Base-by-base conservation (phyloP, 2,888 invertebrate species). In the Lepetodrilus schrolli region DNA sequence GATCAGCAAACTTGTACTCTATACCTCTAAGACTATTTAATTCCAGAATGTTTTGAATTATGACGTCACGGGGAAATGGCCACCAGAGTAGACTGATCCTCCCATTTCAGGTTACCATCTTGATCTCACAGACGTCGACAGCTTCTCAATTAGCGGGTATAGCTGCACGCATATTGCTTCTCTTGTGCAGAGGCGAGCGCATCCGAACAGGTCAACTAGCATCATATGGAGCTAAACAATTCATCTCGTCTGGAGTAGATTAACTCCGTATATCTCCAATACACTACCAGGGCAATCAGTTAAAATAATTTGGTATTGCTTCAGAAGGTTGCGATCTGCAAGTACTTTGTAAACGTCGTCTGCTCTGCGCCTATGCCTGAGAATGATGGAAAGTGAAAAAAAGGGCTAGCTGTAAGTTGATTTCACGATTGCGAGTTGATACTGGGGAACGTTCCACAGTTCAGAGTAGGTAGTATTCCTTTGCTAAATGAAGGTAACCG, bases 1-100 rank as follows among this genome's bases (percentile, higher is more conserved):
- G n/a, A 34, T 17, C 34, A 26, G 58, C 26, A 30, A 17, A 21
- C n/a, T 17, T 34, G 17, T 26, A 23, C 17, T 23, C 58, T 17
- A n/a, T 26, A 8, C 26, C 26, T n/a, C 4, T 30, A 30, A 58
- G 58, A 21, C 48, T 48, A 48, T n/a, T 20, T 4, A 17, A 48
- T 48, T 8, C 3, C 20, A n/a, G 58, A 58, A 58, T 58, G 58
- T 58, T 58, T 58, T 17, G 58, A 58, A 58, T 58, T 58, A 58
- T 58, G 58, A 58, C 58, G 58, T 58, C 58, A 58, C 58, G 7
- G n/a, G 58, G 34, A 58, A 58, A 58, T 58, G 58, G 58, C 58
- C 58, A 58, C 58, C 58, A 30, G 34, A 58, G 58, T 30, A 58
- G 58, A 30, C 3, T 26, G 17, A 30, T 17, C 58, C 58, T 30